Conservation (phyloP, 1,140 invertebrate genomes). For the Cyphomyrmex costatus region DNA sequence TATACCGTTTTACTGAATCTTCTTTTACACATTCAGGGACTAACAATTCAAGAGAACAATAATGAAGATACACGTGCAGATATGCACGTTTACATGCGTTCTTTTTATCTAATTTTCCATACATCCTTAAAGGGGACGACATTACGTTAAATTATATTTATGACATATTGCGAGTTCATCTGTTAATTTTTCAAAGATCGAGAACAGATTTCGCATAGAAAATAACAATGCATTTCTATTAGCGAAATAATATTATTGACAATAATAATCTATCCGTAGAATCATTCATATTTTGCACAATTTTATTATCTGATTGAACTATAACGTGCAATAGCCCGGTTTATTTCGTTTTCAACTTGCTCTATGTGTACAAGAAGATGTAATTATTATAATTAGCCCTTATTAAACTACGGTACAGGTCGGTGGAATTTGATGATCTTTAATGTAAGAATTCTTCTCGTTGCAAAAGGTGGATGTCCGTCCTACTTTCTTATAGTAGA, state of each 20-base stretch:
- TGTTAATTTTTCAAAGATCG: background rate
- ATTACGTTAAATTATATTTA: no score
- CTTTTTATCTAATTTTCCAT: background rate
- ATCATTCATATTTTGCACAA: background rate
- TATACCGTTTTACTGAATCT: slow-evolving; percentile 41
- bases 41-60: background rate
- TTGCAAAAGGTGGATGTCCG: slow-evolving; percentile 41
- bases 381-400: background rate
- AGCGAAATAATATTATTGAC: background rate
- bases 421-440: background rate
- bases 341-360: background rate
- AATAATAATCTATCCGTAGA: background rate
- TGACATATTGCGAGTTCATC: background rate
- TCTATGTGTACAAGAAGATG: background rate
- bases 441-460: slow-evolving; percentile 15
- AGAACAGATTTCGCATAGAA: background rate
- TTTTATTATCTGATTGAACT: background rate
- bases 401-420: background rate
- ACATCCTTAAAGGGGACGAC: no score
- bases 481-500: slow-evolving; percentile 79
- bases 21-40: background rate
- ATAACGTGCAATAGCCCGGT: no score
- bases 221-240: background rate
- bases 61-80: background rate
- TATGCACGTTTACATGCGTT: background rate